Percentiles rank a stretch among this genome's conserved stretches.
These are phyloP conservation scores for Homarus gammarus DNA, from an alignment of 2,888 invertebrate genomes.

Conservation along the genomic window DNA sequence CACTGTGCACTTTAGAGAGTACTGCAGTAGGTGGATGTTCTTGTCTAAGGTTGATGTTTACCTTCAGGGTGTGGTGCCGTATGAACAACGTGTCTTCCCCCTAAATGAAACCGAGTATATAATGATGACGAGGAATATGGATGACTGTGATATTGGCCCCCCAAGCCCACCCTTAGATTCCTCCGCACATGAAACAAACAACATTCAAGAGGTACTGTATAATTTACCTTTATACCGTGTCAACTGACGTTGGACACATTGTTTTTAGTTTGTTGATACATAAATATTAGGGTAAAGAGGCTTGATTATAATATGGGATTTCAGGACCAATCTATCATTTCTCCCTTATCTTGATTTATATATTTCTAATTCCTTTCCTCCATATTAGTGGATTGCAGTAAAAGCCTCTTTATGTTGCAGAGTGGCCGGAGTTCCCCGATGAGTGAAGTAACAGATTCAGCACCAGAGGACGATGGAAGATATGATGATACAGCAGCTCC, in stretches of 20 bases:
- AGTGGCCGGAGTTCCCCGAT: slow-evolving; percentile 74
- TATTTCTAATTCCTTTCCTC: too few relatives aligned
- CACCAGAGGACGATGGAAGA: slow-evolving; percentile 71
- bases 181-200: slow-evolving; percentile 51
- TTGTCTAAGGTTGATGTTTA: too few relatives aligned
- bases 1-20: too few relatives aligned
- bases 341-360: too few relatives aligned
- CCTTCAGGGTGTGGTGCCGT: slow-evolving; percentile 56
- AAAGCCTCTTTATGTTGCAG: slow-evolving; percentile 47
- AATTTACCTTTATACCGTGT: too few relatives aligned
- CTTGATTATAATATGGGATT: too few relatives aligned
- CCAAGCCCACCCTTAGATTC: slow-evolving; percentile 55
- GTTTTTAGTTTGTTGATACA: too few relatives aligned
- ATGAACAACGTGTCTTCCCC: slow-evolving; percentile 70
- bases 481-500: slow-evolving; percentile 68
- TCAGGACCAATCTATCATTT: too few relatives aligned
- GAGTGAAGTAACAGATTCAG: slow-evolving; percentile 75
- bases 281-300: too few relatives aligned
- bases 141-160: slow-evolving; percentile 64
- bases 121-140: slow-evolving; percentile 48
- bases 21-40: too few relatives aligned
- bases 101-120: slow-evolving; percentile 55
- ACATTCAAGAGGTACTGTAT: slow-evolving; percentile 48
- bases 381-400: too few relatives aligned
- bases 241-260: too few relatives aligned